Conservation (phyloP, 2,797 vertebrate genomes). For the Tangara arthus region DNA sequence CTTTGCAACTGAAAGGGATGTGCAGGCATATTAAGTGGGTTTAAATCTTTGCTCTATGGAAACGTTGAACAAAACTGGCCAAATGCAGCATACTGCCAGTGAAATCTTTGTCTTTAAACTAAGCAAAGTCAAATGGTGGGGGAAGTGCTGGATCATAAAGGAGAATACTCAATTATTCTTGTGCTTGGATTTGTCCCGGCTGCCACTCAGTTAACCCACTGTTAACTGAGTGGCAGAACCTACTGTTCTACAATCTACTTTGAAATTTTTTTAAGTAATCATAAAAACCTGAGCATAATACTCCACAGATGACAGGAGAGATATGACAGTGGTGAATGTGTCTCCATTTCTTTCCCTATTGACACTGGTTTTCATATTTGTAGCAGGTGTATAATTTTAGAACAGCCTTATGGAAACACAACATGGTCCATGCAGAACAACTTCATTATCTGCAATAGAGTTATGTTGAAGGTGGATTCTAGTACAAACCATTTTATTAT, state of each 20-base stretch:
- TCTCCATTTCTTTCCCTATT: background rate
- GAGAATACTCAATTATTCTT: background rate
- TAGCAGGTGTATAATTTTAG: background rate
- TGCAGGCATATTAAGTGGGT: background rate
- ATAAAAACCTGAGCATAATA: background rate
- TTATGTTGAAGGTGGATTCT: background rate
- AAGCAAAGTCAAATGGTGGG: background rate
- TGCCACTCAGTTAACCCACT: background rate
- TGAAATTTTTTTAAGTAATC: background rate
- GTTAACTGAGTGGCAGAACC: too few species aligned
- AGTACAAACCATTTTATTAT: background rate
- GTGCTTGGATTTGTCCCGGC: background rate
- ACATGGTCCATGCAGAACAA: background rate
- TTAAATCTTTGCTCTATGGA: background rate
- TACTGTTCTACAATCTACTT: background rate
- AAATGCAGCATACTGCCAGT: background rate
- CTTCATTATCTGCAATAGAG: background rate
- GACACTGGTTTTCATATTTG: background rate
- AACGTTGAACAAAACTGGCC: background rate
- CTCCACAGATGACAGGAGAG: background rate
- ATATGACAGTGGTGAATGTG: background rate
- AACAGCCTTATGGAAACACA: background rate
- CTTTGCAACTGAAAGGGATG: background rate
- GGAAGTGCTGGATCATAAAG: background rate
- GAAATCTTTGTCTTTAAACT: background rate